phyloP scores from a whole-genome alignment of 2,113 vertebrate species.

The Charadrius vociferus region DNA sequence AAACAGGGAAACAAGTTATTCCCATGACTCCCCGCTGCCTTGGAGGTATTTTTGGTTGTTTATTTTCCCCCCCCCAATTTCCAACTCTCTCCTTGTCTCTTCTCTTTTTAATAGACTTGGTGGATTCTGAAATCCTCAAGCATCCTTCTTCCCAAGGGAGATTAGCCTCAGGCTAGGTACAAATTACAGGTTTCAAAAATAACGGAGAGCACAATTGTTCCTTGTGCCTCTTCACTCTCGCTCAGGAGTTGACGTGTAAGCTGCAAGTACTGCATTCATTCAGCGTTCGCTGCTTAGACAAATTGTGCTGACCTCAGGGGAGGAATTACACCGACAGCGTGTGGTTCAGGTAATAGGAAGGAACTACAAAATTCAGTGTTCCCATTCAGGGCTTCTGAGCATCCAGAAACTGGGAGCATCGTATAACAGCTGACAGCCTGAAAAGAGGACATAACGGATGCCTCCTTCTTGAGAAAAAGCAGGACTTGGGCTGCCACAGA shows the following conservation, averaged over 20 bases:
- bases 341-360: neutral
- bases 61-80: neutral
- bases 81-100: neutral
- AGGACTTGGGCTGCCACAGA: neutral
- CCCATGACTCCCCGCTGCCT: neutral
- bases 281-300: neutral
- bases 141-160: neutral
- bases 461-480: neutral
- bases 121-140: neutral
- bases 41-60: slow-evolving; percentile 15
- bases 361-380: neutral
- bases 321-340: fast-evolving
- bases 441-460: neutral
- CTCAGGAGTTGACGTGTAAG: neutral
- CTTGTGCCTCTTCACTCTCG: neutral
- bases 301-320: neutral
- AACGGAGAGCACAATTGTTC: neutral
- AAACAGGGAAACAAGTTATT: neutral
- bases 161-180: neutral
- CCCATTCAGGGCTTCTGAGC: neutral
- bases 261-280: neutral
- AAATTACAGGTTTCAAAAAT: neutral
- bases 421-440: fast-evolving
- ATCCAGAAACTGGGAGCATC: neutral
- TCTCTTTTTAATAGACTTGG: neutral